Percentiles rank a stretch among this genome's conserved stretches.
Evolutionary conservation across 1,140 invertebrate genomes (phyloP).

Genomic region (Papilio dardanus): DNA sequence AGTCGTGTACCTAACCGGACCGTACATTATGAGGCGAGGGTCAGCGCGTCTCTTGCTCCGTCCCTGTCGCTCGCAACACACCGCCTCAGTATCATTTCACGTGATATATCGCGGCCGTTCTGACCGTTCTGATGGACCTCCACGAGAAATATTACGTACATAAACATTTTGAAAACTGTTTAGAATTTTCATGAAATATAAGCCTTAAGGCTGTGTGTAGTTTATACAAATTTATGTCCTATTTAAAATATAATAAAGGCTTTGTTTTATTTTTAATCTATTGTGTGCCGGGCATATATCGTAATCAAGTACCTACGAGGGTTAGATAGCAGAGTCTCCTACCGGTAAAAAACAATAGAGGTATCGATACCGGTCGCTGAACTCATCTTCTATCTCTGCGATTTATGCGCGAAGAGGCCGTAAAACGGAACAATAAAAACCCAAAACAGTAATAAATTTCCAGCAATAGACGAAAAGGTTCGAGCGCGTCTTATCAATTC

Average conservation of each 20-base stretch:
- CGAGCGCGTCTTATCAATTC: constrained; percentile 82
- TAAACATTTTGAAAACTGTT: constrained; percentile 11
- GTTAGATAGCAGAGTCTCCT: neutral
- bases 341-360: constrained; percentile 52
- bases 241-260: too few relatives aligned
- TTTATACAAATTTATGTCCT: too few relatives aligned
- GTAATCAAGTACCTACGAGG: neutral
- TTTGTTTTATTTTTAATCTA: neutral
- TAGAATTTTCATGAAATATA: neutral
- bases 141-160: constrained; percentile 54
- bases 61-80: constrained; percentile 71
- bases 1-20: constrained; percentile 82
- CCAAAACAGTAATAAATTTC: constrained; percentile 84
- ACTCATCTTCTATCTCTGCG: constrained; percentile 80
- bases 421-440: constrained; percentile 84
- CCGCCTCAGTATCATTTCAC: constrained; percentile 73
- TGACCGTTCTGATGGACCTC: constrained; percentile 58
- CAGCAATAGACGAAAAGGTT: constrained; percentile 83
- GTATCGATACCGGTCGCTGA: constrained; percentile 71
- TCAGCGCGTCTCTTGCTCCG: constrained; percentile 72
- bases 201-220: neutral
- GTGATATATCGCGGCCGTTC: constrained; percentile 72
- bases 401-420: constrained; percentile 81
- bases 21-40: constrained; percentile 82
- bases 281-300: neutral